phyloP scores from a whole-genome alignment of 1,140 invertebrate species.

The Brachionus asplanchnoidis region DNA sequence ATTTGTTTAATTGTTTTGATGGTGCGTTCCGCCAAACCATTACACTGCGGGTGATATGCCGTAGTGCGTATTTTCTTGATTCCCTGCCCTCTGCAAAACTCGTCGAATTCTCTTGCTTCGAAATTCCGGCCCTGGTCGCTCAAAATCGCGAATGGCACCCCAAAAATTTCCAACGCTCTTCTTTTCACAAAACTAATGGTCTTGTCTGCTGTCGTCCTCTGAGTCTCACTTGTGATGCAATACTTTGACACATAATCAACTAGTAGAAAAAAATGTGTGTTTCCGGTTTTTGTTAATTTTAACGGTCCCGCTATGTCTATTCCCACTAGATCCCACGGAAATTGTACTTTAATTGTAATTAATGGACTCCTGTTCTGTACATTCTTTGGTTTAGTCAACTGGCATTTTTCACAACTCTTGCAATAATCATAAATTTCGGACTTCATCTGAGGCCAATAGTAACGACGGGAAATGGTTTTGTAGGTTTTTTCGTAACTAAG shows the following conservation, averaged over 20 bases:
- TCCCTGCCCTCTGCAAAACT: no score
- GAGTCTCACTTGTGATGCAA: constrained; percentile 45
- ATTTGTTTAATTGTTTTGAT: no score
- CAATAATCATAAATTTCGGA: neutral
- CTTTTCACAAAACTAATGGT: neutral
- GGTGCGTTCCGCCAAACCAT: no score
- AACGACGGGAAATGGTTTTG: neutral
- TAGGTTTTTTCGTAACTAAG: neutral
- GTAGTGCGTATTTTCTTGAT: no score
- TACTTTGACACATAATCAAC: constrained; percentile 51
- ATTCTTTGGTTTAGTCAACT: neutral
- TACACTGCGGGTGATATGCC: no score
- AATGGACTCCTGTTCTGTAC: neutral
- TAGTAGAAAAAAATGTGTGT: constrained; percentile 47
- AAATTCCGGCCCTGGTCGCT: no score
- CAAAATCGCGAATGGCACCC: neutral
- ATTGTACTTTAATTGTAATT: neutral
- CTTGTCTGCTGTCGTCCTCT: neutral
- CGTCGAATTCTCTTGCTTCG: no score
- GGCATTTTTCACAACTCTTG: no score
- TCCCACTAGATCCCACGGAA: neutral
- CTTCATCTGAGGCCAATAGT: neutral
- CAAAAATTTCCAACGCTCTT: neutral
- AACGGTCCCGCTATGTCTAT: constrained; percentile 50
- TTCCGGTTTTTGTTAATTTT: constrained; percentile 44